phyloP scores from a whole-genome alignment of 2,888 invertebrate species.

The Hypomecis atomaria region DNA sequence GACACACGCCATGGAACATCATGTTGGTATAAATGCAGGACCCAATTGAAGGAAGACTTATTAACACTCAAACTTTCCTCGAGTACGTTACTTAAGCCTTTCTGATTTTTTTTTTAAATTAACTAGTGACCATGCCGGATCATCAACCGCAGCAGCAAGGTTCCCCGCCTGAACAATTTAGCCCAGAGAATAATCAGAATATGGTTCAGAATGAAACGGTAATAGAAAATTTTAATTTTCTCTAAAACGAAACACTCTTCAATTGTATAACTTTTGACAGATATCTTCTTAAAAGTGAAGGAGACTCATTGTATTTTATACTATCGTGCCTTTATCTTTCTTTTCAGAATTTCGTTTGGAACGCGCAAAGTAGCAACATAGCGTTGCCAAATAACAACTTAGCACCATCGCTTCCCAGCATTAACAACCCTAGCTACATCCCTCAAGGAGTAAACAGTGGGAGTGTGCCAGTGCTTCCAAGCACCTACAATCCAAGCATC shows the following conservation, averaged over 20 bases:
- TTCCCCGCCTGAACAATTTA: slow-evolving; percentile 47
- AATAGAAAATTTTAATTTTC: slow-evolving; percentile 34
- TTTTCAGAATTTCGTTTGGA: slow-evolving; percentile 54
- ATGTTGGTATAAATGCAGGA: slow-evolving; percentile 57
- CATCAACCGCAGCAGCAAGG: slow-evolving; percentile 36
- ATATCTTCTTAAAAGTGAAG: too few relatives aligned
- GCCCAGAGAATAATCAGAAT: slow-evolving; percentile 37
- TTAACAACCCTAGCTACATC: slow-evolving; percentile 4
- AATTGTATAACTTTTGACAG: too few relatives aligned
- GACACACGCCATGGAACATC: slow-evolving; percentile 44
- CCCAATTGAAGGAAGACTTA: slow-evolving; percentile 49
- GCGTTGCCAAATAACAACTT: slow-evolving; percentile 22
- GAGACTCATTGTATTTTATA: not conserved
- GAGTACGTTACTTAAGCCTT: slow-evolving; percentile 45
- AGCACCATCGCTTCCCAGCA: slow-evolving; percentile 3
- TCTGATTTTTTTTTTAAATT: not conserved
- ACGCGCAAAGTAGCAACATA: slow-evolving; percentile 14
- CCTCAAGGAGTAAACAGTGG: slow-evolving; percentile 8
- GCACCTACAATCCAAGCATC: too few relatives aligned
- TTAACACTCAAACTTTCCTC: slow-evolving; percentile 52
- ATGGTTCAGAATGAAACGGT: slow-evolving; percentile 48
- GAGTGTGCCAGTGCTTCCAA: too few relatives aligned
- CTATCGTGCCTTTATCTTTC: slow-evolving; percentile 19
- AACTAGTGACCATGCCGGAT: slow-evolving; percentile 41
- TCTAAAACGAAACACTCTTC: too few relatives aligned